Percentiles rank a stretch among this genome's conserved stretches.
phyloP scores from a whole-genome alignment of 2,113 vertebrate species.

The Chitala chitala region DNA sequence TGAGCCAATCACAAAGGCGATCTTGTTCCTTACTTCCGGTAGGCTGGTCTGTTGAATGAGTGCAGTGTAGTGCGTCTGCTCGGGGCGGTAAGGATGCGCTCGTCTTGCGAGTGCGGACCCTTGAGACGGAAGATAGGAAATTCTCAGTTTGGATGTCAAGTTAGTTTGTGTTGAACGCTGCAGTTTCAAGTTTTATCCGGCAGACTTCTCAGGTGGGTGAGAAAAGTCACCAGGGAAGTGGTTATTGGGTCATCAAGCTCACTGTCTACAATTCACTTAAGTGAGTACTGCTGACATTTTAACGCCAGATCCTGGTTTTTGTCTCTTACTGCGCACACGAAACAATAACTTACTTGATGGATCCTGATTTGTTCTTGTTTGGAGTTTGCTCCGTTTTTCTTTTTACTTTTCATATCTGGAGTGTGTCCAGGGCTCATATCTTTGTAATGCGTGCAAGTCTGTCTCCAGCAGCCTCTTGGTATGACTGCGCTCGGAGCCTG shows the following conservation, averaged over 20 bases:
- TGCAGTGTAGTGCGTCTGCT: conserved; percentile 37
- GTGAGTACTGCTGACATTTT: background rate
- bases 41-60: conserved; percentile 26
- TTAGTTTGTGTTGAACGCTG: background rate
- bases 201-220: background rate
- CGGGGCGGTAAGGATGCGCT: conserved; percentile 26
- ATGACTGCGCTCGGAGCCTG: conserved; percentile 35
- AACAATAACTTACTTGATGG: background rate
- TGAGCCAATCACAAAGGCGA: conserved; percentile 44
- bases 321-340: background rate
- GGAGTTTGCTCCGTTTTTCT: background rate
- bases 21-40: background rate
- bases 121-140: background rate
- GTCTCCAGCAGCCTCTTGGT: background rate
- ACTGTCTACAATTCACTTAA: background rate
- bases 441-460: background rate
- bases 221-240: conserved; percentile 5
- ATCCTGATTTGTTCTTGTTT: background rate
- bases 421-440: background rate
- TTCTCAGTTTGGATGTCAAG: background rate
- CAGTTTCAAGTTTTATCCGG: background rate
- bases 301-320: background rate
- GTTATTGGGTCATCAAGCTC: background rate
- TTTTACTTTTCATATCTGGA: background rate
- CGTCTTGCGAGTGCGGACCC: conserved; percentile 11